Evolutionary conservation across 2,113 vertebrate species (phyloP).

Genomic region (Xenus cinereus): DNA sequence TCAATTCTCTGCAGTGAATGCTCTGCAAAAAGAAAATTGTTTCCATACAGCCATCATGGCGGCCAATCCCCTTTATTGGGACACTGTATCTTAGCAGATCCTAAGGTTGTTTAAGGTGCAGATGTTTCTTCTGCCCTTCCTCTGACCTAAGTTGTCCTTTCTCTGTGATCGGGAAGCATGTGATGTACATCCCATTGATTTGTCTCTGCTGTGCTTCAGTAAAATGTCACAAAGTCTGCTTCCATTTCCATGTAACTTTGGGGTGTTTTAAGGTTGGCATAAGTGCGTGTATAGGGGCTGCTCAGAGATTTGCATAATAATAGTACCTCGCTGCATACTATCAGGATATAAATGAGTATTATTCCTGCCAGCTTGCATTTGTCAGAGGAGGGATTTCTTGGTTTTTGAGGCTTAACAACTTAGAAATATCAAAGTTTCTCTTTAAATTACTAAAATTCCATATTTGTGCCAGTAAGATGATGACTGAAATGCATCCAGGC

Average conservation of each 20-base stretch:
- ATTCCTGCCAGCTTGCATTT: background rate
- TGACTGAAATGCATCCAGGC: background rate
- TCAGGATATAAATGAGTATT: background rate
- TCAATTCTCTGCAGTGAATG: background rate
- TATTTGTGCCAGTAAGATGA: background rate
- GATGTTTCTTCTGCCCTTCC: background rate
- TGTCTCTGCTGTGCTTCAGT: background rate
- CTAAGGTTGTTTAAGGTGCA: background rate
- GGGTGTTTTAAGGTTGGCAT: background rate
- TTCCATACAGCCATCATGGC: fast-evolving
- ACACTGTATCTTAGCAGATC: background rate
- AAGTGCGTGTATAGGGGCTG: background rate
- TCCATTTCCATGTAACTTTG: background rate
- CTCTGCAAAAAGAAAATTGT: background rate
- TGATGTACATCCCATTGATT: background rate
- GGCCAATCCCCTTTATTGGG: background rate
- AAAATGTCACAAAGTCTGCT: background rate
- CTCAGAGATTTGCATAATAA: background rate
- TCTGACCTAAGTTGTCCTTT: background rate
- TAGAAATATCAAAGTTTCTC: background rate
- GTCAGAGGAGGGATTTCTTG: background rate
- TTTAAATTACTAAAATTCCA: background rate
- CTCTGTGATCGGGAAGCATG: background rate
- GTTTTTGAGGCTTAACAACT: background rate
- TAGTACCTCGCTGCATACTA: background rate